These are phyloP conservation scores for Gila robusta DNA, from an alignment of 2,797 vertebrate genomes.

Conservation along the genomic window DNA sequence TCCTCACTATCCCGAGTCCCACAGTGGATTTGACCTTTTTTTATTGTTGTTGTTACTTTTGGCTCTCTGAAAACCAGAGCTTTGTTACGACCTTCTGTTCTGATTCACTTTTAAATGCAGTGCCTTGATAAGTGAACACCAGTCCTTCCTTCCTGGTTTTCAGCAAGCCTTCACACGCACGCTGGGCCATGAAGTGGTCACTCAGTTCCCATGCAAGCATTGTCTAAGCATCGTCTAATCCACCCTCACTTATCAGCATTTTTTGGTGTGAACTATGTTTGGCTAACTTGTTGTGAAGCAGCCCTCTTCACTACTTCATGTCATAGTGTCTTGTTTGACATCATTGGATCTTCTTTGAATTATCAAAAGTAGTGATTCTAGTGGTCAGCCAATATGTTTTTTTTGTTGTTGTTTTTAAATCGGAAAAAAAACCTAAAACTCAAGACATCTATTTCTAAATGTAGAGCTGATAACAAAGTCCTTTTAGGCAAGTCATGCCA, in stretches of 20 bases:
- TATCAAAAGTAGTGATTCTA: neutral
- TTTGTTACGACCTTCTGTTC: slow-evolving; percentile 6
- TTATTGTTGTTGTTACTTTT: neutral
- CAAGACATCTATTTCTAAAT: neutral
- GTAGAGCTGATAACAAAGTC: too few species aligned
- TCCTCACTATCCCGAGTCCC: neutral
- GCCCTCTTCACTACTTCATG: neutral
- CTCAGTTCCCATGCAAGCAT: neutral
- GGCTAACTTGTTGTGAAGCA: neutral
- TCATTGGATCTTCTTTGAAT: neutral
- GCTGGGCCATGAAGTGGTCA: slow-evolving; percentile 4
- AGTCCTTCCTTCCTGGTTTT: neutral
- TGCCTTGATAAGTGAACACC: slow-evolving; percentile 1
- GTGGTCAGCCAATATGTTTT: too few species aligned
- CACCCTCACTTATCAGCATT: slow-evolving; percentile 16
- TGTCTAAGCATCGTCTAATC: neutral
- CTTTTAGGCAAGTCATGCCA: too few species aligned
- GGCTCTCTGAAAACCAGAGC: neutral
- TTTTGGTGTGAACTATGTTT: slow-evolving; percentile 30
- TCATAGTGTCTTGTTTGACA: neutral
- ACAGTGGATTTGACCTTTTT: slow-evolving; percentile 30
- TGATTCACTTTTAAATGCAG: slow-evolving; percentile 24
- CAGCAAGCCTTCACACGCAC: neutral
- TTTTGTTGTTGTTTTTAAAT: too few species aligned
- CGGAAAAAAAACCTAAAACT: neutral